Base-by-base conservation (phyloP, 2,888 invertebrate genomes). In the Tachina lurida region DNA sequence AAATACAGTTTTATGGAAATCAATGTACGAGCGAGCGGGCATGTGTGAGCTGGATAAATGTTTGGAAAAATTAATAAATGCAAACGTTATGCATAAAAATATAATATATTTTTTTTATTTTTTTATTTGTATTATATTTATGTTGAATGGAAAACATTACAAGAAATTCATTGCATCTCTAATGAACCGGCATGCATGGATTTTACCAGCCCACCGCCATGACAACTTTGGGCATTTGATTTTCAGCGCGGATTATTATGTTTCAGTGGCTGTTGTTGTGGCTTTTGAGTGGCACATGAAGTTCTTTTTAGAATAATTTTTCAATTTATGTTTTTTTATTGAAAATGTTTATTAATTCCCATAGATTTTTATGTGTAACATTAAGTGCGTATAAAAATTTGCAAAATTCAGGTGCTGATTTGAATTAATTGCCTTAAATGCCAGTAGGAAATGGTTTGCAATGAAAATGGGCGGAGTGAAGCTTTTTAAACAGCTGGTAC, bases 71-170 rank as follows among this genome's bases (percentile, higher is more conserved):
- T 67, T 86, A 79, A 86, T 86, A 73, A 73, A 86, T 86, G 83
- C 86, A 86, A 76, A 86, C 76, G 76, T 86, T 76, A 83, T 86
- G 83, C 83, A 83, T 86, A 83, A 79, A 71, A 83, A 60, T 79
- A 67, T 79, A 43, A 41, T 83, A 68, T n/a, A n/a, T n/a, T n/a
- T n/a, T n/a, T n/a, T n/a, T 22, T 22, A 22, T 22, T 45, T 19
- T 43, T 10, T 74, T 17, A 9, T 17, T 17, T 41, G 13, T 19
- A 10, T 22, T 63, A 3, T 65, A 10, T 13, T 13, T 65, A 7
- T 62, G 52, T 22, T 75, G 73, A 73, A 49, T 62, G 19, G 63
- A 54, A 54, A 75, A 62, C 54, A 17, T 63, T 75, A 47, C 13
- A 22, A 45, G 13, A 9, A 5, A 17, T 62, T 56, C 9, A 58